Evolutionary conservation across 2,888 invertebrate genomes (phyloP).

Genomic region (Dasysyrphus tricinctus): DNA sequence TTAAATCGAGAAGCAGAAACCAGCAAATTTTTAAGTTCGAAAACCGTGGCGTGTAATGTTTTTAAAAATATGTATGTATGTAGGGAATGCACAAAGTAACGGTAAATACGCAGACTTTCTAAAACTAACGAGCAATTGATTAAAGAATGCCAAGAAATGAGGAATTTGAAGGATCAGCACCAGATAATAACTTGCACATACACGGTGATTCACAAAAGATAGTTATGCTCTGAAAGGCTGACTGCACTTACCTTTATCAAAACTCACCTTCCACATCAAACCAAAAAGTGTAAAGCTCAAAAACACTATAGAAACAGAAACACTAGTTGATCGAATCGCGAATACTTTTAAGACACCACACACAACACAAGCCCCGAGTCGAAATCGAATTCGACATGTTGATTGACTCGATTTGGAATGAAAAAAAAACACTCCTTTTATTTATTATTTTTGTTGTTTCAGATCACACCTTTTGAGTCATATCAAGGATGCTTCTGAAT

Average conservation of each 20-base stretch:
- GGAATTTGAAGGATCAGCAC: neutral
- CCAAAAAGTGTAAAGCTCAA: neutral
- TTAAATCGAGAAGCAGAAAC: neutral
- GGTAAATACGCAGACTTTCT: neutral
- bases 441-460: neutral
- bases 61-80: neutral
- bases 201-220: neutral
- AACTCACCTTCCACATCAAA: too few species aligned
- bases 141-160: neutral
- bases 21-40: neutral
- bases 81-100: neutral
- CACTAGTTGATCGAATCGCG: neutral
- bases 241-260: too few species aligned
- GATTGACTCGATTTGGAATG: neutral
- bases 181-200: too few species aligned
- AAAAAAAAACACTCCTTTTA: neutral
- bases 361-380: neutral
- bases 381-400: neutral
- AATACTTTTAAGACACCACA: neutral
- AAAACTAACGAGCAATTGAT: neutral
- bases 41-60: neutral
- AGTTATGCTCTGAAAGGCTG: neutral
- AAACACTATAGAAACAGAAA: neutral
- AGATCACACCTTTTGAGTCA: neutral
- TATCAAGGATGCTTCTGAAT: neutral